Evolutionary conservation across 2,797 vertebrate species (phyloP), one percentile per base, ranked within the genome.

Genomic region (Pogoniulus pusillus): DNA sequence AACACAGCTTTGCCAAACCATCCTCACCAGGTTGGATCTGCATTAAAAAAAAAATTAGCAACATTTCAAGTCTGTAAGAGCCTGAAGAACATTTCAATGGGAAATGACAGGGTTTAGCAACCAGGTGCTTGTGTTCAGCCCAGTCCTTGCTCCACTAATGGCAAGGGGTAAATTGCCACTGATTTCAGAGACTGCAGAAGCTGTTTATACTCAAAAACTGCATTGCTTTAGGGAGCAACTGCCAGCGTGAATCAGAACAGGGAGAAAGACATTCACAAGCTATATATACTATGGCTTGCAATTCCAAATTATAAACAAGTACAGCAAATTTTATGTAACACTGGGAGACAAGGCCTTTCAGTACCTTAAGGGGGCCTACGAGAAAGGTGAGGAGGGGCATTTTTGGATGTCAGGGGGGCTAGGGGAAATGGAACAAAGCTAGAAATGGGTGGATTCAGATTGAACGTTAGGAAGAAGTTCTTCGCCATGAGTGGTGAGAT

Each of bases 161-260:
- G 55, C 58, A 65, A 51, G 37, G 30, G 51, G 39, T 76, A 72
- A 91, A 82, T 5, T 73, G 35, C 66, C 71, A 60, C 43, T 22
- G 34, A 87, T 87, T 81, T 87, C 82, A 63, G 35, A 49, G 70
- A 45, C 47, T 19, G 41, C 59, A 89, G 65, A 78, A 87, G n/a
- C 32, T 30, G 53, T 49, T 70, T 73, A 35, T 41, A 76, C 30
- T 82, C 54, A 65, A 94, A 94, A 82, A 62, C 72, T 73, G 82
- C 87, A 73, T 18, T 64, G 85, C 90, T 94, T 84, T 35, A 91
- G 89, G 83, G 75, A 93, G 41, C 51, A 74, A 82, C 69, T 82
- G 85, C 83, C 89, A 72, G 69, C 59, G 37, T 60, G 60, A 85
- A 90, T 90, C 88, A 76, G 24, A 91, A 74, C 71, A 55, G n/a